Evolutionary conservation across 2,888 invertebrate species (phyloP).

Genomic region (Leucania comma): DNA sequence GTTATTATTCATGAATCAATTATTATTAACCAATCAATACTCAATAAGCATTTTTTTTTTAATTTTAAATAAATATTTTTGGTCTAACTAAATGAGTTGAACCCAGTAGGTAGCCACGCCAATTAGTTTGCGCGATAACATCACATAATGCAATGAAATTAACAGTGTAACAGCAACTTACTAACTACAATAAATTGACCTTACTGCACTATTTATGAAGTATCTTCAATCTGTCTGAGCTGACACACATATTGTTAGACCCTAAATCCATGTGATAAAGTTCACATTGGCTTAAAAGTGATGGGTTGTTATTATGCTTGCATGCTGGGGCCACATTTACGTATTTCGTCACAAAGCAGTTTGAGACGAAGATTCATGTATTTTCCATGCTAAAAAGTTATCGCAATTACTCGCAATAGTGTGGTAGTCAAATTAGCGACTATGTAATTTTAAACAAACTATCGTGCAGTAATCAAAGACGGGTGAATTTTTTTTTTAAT

Average conservation of each 20-base stretch:
- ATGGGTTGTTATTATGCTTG: not conserved
- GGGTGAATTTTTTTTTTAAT: too few relatives aligned
- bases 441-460: too few relatives aligned
- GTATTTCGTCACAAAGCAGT: too few relatives aligned
- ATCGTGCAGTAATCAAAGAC: too few relatives aligned
- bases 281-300: not conserved
- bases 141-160: not conserved
- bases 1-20: too few relatives aligned
- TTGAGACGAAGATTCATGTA: too few relatives aligned
- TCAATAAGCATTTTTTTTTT: not conserved
- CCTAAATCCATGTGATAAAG: constrained; percentile 7
- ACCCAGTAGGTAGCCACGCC: not conserved
- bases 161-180: constrained; percentile 4
- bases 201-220: not conserved
- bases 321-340: too few relatives aligned
- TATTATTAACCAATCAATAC: too few relatives aligned
- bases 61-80: not conserved
- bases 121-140: constrained; percentile 12
- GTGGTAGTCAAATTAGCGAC: too few relatives aligned
- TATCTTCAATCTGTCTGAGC: constrained; percentile 5
- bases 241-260: not conserved
- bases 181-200: constrained; percentile 13
- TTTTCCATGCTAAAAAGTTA: too few relatives aligned
- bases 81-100: not conserved
- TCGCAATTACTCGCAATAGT: too few relatives aligned